Conservation (phyloP, 1,140 invertebrate genomes). For the Pseudobourletiella spinata region DNA sequence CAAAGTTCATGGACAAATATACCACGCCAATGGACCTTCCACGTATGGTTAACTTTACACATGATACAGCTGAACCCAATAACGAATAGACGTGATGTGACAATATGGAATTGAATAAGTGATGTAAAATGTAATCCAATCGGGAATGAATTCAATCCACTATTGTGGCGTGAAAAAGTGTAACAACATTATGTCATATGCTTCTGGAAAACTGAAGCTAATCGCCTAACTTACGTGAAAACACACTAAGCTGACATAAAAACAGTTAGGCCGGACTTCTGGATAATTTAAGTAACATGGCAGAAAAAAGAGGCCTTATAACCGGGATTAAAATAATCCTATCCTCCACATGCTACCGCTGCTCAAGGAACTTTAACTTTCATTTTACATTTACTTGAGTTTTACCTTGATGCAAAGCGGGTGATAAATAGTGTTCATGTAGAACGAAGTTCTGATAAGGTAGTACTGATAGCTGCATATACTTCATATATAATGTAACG, state of each 20-base stretch:
- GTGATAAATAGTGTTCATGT: no score
- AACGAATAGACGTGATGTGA: slow-evolving; percentile 21
- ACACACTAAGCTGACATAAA: slow-evolving; percentile 45
- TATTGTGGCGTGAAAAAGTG: slow-evolving; percentile 36
- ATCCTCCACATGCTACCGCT: slow-evolving; percentile 33
- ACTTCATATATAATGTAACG: slow-evolving; percentile 46
- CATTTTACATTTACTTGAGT: no score
- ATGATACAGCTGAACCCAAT: neutral
- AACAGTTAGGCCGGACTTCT: slow-evolving; percentile 43
- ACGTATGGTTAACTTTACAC: slow-evolving; percentile 37
- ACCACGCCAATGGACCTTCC: slow-evolving; percentile 31
- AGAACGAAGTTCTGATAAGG: no score
- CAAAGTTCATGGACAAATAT: slow-evolving; percentile 39
- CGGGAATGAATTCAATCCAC: slow-evolving; percentile 27
- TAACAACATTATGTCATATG: slow-evolving; percentile 44
- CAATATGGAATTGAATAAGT: neutral
- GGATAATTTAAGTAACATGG: slow-evolving; percentile 35
- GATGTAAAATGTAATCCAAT: neutral
- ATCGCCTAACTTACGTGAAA: slow-evolving; percentile 41
- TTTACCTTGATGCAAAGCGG: no score
- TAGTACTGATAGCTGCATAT: slow-evolving; percentile 40
- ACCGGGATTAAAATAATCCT: slow-evolving; percentile 17
- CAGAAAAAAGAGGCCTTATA: neutral
- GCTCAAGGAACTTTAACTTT: no score
- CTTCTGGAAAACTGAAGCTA: slow-evolving; percentile 47